Evolutionary conservation across 1,140 invertebrate genomes (phyloP), one percentile per base, ranked within the genome.

Genomic region (Drosophila oshimai): DNA sequence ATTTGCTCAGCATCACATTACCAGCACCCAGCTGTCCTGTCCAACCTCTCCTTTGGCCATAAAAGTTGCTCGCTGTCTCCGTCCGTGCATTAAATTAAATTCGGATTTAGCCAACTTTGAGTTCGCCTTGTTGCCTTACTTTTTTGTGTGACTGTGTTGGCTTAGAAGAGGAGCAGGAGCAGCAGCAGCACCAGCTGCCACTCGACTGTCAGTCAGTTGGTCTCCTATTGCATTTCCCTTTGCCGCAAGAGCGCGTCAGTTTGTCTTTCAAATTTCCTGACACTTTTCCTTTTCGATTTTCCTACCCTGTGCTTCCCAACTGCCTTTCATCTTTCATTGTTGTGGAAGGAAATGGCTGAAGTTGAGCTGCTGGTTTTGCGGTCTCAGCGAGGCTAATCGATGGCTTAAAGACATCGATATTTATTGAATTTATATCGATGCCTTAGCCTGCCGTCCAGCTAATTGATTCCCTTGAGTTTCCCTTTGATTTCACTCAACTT

Each of bases 41-140:
- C 69, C 55, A 65, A 44, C 41, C 18, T 34, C 61, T 39, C 54
- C 46, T 49, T 37, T 47, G 79, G 58, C 62, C 61, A 70, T 83
- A 84, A 79, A 84, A 86, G 64, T 86, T 86, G 65, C 60, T 62
- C 62, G 68, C 47, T 58, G 41, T 54, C 81, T 76, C 81, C 83
- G 68, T 81, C 78, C 81, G 81, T 87, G 81, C 81, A 87, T 87
- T 87, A 87, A 87, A 87, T 87, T 87, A 87, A 87, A 87, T 87
- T 87, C 65, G 72, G 77, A 87, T 87, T 87, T 81, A 77, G 68
- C 76, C 81, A 88, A 71, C 73, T 77, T 75, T 64, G 73, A 78
- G 76, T 77, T 60, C 37, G 47, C 61, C 62, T 33, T 64, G 68
- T 74, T 80, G 81, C 74, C 64, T 55, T 74, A 58, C 68, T 77